phyloP scores from a whole-genome alignment of 2,797 vertebrate genomes.

The Xiphophorus birchmanni region DNA sequence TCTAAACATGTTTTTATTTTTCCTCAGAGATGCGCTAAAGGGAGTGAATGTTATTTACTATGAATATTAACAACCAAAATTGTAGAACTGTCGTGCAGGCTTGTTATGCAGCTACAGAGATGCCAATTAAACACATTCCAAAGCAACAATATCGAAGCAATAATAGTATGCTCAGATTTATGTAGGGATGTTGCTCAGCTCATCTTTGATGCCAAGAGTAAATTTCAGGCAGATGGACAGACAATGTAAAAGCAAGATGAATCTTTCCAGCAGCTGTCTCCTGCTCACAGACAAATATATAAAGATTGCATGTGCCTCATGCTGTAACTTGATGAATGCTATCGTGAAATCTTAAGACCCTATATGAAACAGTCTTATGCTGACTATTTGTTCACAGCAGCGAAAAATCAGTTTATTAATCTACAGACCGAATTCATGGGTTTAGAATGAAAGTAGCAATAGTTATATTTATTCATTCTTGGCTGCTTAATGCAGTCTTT shows the following conservation, averaged over 20 bases:
- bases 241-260: slow-evolving; percentile 2
- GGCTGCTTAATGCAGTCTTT: slow-evolving; percentile 15
- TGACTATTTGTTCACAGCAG: slow-evolving; percentile 32
- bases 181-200: background rate
- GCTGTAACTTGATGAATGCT: slow-evolving; percentile 9
- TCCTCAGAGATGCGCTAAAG: background rate
- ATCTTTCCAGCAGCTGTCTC: background rate
- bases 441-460: slow-evolving; percentile 25
- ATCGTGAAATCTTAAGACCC: slow-evolving; percentile 33
- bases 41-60: background rate
- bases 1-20: background rate
- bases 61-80: background rate
- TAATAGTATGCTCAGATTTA: background rate
- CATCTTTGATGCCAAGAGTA: background rate
- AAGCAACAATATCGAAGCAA: background rate
- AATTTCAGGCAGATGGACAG: background rate
- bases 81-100: background rate
- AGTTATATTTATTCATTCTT: background rate
- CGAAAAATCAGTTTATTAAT: slow-evolving; percentile 68
- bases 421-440: slow-evolving; percentile 53
- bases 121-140: background rate
- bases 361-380: slow-evolving; percentile 32
- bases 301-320: slow-evolving; percentile 8
- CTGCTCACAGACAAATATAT: background rate
- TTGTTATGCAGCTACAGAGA: background rate